A percentile compares a stretch with the other conserved stretches of the same genome.
Evolutionary conservation across 92 coral and sea anemone genomes (phyloP).

Genomic region (Muricea muricata): DNA sequence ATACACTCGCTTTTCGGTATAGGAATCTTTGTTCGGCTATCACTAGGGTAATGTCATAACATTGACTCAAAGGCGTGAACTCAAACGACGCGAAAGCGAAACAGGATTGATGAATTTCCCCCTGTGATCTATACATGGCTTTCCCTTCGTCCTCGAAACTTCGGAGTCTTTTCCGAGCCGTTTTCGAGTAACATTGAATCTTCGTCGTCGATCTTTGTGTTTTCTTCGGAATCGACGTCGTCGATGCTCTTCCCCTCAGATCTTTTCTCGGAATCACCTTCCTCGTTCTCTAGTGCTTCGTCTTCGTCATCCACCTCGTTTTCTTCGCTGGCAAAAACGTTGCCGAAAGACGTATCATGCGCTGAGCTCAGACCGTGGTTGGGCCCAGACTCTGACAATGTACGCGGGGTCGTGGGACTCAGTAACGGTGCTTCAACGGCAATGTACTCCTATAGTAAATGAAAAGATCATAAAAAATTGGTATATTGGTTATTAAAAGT

Average conservation of each 20-base stretch:
- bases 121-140: conserved; percentile 23
- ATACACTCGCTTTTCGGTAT: too few species aligned
- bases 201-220: not conserved
- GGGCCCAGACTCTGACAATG: conserved; percentile 70
- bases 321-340: conserved; percentile 27
- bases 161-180: not conserved
- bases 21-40: too few species aligned
- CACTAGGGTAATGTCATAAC: not conserved
- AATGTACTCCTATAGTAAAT: conserved; percentile 75
- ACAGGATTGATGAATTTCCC: not conserved
- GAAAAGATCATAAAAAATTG: too few species aligned
- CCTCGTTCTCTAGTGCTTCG: conserved; percentile 6
- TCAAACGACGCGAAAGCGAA: not conserved
- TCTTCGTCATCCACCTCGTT: conserved; percentile 21
- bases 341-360: not conserved
- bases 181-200: not conserved
- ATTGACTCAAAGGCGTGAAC: not conserved
- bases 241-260: not conserved
- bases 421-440: conserved; percentile 85
- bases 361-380: conserved; percentile 19
- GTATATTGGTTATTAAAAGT: too few species aligned
- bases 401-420: conserved; percentile 87
- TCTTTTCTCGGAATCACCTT: conserved; percentile 4
- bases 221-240: not conserved
- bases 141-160: conserved; percentile 12